Base-by-base conservation (phyloP, 2,113 vertebrate species). In the Rhea pennata region DNA sequence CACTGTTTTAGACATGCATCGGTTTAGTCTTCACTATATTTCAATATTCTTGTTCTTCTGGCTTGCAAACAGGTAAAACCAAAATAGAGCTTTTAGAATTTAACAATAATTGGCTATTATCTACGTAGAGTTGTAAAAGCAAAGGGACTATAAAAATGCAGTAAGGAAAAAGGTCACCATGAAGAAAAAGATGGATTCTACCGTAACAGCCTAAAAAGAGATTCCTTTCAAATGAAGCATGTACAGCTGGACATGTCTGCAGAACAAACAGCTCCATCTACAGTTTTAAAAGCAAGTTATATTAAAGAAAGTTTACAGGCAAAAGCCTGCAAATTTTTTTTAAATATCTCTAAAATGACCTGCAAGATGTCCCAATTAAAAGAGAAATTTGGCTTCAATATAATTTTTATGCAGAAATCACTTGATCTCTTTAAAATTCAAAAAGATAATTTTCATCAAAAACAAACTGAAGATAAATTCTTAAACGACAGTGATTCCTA, bases 251-350 rank as follows among this genome's bases (percentile, higher is more conserved):
- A 77, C 64, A 39, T 36, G 56, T 72, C 64, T 88, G 69, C 65
- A 95, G 94, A 95, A 79, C 86, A 83, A 97, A 97, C 74, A 97
- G 97, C 97, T 97, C 98, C 97, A 97, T 74, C 98, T 98, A 98
- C 90, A 98, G 97, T 82, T 87, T 92, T 92, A 83, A 87, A 79
- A 54, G 11, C 33, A 51, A 44, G 27, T 39, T 11, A 91, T 46
- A 44, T 15, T 42, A 81, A 67, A 81, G 69, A 40, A 72, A 90
- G 12, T 12, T 87, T 51, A 16, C n/a, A 22, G 20, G 24, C 21
- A 31, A 71, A 36, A 71, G 1, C 5, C 6, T 67, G 59, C 27
- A 24, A 46, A 3, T 19, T 59, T 20, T 21, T 48, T 71, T 22
- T 56, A 86, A 71, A 69, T 4, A 71, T 3, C 21, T n/a, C 29